Percentiles rank a stretch among this genome's conserved stretches.
Conservation (phyloP, 2,888 invertebrate species). For the Digitonthophagus gazella region DNA sequence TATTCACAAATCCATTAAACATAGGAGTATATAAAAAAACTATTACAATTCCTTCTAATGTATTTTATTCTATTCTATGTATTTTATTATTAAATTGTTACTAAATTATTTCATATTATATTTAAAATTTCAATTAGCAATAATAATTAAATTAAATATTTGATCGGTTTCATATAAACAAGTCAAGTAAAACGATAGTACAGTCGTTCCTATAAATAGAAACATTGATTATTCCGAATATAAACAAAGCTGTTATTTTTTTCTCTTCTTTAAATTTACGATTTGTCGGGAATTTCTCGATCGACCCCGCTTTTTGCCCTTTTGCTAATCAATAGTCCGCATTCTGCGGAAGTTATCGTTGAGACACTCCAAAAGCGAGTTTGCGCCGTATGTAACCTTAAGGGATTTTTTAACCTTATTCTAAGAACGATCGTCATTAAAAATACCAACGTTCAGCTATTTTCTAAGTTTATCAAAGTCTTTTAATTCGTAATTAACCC, state of each 20-base stretch:
- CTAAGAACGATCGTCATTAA: background rate
- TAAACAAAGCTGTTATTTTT: background rate
- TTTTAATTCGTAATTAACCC: background rate
- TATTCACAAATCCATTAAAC: no score
- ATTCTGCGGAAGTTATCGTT: background rate
- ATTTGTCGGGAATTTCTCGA: background rate
- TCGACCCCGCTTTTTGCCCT: background rate
- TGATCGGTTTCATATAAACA: background rate
- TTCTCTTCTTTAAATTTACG: background rate
- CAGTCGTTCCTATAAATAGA: background rate
- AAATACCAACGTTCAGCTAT: background rate
- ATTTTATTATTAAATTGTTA: no score
- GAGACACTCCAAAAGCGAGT: background rate
- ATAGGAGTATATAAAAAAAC: no score
- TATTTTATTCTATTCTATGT: no score
- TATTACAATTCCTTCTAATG: no score
- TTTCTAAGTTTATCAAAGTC: background rate
- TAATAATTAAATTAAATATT: no score
- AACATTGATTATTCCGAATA: background rate
- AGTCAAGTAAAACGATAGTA: background rate
- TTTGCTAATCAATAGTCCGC: background rate
- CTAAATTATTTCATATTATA: no score
- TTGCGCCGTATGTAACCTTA: background rate
- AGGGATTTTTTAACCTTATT: background rate
- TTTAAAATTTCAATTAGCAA: no score